Base-by-base conservation (phyloP, 2,113 vertebrate genomes). In the Ploceus nigricollis region DNA sequence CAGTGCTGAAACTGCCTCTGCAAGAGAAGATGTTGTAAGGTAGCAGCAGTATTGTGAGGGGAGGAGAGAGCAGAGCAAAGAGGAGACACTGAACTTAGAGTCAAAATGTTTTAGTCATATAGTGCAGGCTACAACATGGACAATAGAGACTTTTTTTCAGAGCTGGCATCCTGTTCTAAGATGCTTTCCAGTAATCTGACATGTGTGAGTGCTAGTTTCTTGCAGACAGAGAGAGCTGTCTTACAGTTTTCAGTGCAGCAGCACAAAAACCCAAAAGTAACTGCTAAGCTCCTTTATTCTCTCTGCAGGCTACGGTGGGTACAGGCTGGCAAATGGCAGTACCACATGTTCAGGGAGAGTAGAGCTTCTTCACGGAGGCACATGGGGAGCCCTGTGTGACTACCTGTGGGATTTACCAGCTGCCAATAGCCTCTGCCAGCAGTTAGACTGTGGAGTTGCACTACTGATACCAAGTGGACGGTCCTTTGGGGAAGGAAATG, bases 391-490 rank as follows among this genome's bases (percentile, higher is more conserved):
- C 2, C 45, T 98, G n/a, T 98, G 98, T 73, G 97, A 97, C 27
- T 31, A 70, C 40, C 48, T 56, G 19, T 97, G 96, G 97, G 95
- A 96, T 89, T 42, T 96, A 15, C 44, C 61, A 45, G 92, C 96
- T 64, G 96, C 97, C 40, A 66, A 82, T 31, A 44, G 65, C 39
- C 91, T 97, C 65, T 98, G 97, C 68, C 92, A 95, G 18, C 95
- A 98, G 31, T 66, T 98, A 33, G 77, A 94, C 89, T 98, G 97
- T 77, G 98, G 97, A 37, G 30, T 75, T 8, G 97, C 94, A 22
- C 33, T 82, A 23, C 42, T 37, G 27, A 94, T 89, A 22, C 94
- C 84, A 13, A 14, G 0, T 9, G 95, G 69, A 31, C 78, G 83
- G 19, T 58, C 61, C 20, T 97, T 97, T 5, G 94, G 95, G 24